Conservation (phyloP, 2,113 vertebrate species). For the Motacilla alba region DNA sequence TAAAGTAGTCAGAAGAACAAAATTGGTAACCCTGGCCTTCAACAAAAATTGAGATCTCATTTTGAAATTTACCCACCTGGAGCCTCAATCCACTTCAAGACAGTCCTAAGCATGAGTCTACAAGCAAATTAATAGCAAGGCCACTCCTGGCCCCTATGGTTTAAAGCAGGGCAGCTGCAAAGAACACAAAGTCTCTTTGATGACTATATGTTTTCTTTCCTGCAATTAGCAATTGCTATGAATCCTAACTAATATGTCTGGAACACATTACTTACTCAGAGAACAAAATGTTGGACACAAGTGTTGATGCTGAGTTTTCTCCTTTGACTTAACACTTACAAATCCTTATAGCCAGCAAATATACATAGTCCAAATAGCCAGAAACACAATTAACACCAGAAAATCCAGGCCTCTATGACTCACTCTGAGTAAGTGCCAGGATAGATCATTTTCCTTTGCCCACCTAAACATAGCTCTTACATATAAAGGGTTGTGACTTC, state of each 20-base stretch:
- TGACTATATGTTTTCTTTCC: neutral
- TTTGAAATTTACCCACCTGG: neutral
- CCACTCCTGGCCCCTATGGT: neutral
- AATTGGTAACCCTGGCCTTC: neutral
- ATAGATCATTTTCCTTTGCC: neutral
- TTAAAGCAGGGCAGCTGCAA: neutral
- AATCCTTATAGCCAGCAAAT: neutral
- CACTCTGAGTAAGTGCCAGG: neutral
- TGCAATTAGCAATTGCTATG: neutral
- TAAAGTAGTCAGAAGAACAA: neutral
- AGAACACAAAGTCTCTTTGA: neutral
- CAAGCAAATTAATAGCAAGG: neutral
- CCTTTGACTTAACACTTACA: neutral
- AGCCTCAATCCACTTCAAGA: neutral
- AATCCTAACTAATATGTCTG: neutral
- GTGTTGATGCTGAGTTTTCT: neutral
- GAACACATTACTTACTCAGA: neutral
- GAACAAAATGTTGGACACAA: neutral
- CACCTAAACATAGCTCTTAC: constrained; percentile 2
- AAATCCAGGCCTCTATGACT: neutral
- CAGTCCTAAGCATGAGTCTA: neutral
- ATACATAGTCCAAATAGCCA: neutral
- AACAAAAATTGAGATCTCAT: neutral
- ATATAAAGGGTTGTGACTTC: neutral
- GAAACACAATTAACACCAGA: neutral